Conservation (phyloP, 2,888 invertebrate species). For the Brachylomia viminalis region DNA sequence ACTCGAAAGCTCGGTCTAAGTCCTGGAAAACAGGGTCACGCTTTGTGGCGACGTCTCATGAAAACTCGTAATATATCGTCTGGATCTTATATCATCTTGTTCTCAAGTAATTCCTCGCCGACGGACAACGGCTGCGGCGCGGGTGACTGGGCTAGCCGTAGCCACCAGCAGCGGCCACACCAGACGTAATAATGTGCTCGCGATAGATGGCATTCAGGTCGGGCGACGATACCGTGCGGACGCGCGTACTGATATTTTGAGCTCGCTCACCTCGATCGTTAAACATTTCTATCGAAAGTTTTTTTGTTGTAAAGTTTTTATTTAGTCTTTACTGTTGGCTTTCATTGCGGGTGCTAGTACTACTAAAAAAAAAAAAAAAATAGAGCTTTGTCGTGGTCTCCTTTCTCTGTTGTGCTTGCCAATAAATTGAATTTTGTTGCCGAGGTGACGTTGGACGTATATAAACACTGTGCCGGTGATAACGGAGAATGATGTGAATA, state of each 20-base stretch:
- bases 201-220: conserved; percentile 85
- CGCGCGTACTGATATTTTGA: conserved; percentile 72
- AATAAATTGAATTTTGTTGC: conserved; percentile 74
- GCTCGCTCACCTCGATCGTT: conserved; percentile 70
- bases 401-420: conserved; percentile 69
- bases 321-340: conserved; percentile 66
- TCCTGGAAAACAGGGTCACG: conserved; percentile 25
- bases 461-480: conserved; percentile 82
- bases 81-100: conserved; percentile 64
- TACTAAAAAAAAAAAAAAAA: conserved; percentile 58
- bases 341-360: conserved; percentile 64
- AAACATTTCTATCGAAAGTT: conserved; percentile 72
- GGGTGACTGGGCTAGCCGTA: conserved; percentile 72
- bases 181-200: conserved; percentile 75
- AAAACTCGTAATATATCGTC: conserved; percentile 40
- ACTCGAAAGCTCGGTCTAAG: conserved; percentile 14
- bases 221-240: conserved; percentile 80
- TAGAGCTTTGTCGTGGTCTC: conserved; percentile 58
- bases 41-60: conserved; percentile 28
- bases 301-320: conserved; percentile 76
- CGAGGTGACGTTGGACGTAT: conserved; percentile 74
- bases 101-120: conserved; percentile 65
- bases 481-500: conserved; percentile 86
- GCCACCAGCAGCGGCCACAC: conserved; percentile 64
- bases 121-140: conserved; percentile 60